Base-by-base conservation (phyloP, 1,140 invertebrate species). In the Ceratosolen fusciceps region DNA sequence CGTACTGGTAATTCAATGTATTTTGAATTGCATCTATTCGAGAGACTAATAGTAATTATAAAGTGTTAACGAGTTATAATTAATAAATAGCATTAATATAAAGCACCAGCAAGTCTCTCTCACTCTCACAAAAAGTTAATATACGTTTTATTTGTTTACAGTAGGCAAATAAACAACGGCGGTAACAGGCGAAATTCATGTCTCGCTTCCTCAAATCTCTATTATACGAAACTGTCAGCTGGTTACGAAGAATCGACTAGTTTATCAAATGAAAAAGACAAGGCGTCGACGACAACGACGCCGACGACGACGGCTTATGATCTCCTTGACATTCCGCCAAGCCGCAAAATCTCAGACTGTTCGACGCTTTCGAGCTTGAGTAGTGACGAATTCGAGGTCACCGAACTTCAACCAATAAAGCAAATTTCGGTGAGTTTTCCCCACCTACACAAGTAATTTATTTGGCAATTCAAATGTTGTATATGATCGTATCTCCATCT, bases 371-470 rank as follows among this genome's bases (percentile, higher is more conserved):
- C 92, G 4, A 93, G 92, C 26, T 86, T 92, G 1, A 95, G 94
- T 83, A 93, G 93, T 56, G 94, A 94, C 56, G 94, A 95, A 34
- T 93, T 93, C 78, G 91, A 91, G 60, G 90, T 92, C 82, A 87
- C 80, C 80, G 88, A 88, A 81, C 83, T 90, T 24, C 88, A 87
- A 39, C 86, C 86, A 26, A 75, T 87, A 21, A 87, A 88, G 79
- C 85, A 87, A 65, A 71, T 82, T 56, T 85, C 91, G 89, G 91
- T 92, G 79, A 91, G 90, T 80, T 80, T 82, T 79, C 16, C n/a
- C 16, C 34, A 39, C 62, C 7, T 39, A 67, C 39, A 39, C 16
- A 67, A n/a, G n/a, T 39, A 43, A 2, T 37, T 31, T 5, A 31
- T 65, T 62, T 47, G n/a, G n/a, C n/a, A n/a, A n/a, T n/a, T n/a